These are phyloP conservation scores for Anadara kagoshimensis DNA, from an alignment of 1,140 invertebrate species.

Conservation along the genomic window DNA sequence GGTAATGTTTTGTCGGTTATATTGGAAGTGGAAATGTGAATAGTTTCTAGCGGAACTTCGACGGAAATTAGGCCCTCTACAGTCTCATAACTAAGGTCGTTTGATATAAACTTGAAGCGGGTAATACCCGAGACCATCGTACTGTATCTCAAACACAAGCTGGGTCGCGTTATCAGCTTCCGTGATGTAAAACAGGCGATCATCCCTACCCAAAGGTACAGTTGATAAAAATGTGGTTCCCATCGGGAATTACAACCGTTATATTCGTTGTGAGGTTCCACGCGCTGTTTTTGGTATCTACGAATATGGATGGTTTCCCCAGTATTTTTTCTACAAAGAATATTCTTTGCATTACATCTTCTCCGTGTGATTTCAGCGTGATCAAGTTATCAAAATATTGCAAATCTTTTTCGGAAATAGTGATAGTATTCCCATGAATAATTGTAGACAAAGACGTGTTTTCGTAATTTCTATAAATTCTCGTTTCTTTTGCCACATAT, in stretches of 20 bases:
- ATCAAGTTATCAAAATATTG: conserved; percentile 48
- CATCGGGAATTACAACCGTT: conserved; percentile 47
- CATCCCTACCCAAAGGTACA: conserved; percentile 57
- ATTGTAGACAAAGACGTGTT: neutral
- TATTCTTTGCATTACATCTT: conserved; percentile 39
- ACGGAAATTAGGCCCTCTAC: conserved; percentile 58
- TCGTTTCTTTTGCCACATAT: conserved; percentile 3
- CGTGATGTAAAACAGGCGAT: conserved; percentile 54
- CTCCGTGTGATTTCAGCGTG: conserved; percentile 28
- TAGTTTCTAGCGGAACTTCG: conserved; percentile 56
- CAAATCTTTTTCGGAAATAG: neutral
- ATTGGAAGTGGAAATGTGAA: conserved; percentile 44
- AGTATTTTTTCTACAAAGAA: conserved; percentile 47
- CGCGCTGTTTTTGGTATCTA: conserved; percentile 34
- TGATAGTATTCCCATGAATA: neutral
- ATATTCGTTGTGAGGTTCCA: conserved; percentile 62
- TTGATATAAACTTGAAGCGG: conserved; percentile 50
- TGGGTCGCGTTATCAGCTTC: conserved; percentile 28
- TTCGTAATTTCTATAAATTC: neutral
- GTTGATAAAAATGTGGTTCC: conserved; percentile 55
- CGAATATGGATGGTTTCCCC: conserved; percentile 38
- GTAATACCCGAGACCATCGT: conserved; percentile 59
- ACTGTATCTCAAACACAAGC: conserved; percentile 46
- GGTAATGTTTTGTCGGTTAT: conserved; percentile 52
- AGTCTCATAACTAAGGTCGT: conserved; percentile 54